phyloP scores from a whole-genome alignment of 2,888 invertebrate genomes.

The Lamellibrachia satsuma region DNA sequence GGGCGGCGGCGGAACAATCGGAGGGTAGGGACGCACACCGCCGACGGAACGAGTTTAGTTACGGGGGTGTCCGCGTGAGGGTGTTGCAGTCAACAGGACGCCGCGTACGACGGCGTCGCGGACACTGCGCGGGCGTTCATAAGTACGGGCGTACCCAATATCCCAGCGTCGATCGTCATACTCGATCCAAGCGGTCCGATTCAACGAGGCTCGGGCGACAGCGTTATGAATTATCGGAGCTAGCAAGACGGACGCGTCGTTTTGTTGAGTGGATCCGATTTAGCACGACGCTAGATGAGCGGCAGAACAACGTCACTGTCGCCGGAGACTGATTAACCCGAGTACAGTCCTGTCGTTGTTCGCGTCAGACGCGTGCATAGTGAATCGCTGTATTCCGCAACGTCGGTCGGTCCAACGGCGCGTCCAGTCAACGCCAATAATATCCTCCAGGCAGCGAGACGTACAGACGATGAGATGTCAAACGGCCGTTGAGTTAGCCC shows the following conservation, averaged over 20 bases:
- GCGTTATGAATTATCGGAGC: not conserved
- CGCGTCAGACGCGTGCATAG: not conserved
- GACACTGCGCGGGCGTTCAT: not conserved
- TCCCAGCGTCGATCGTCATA: conserved; percentile 3
- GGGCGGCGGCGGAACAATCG: not conserved
- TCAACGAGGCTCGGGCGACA: not conserved
- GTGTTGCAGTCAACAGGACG: not conserved
- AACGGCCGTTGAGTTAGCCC: not conserved
- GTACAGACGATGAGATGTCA: not conserved
- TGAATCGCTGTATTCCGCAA: not conserved
- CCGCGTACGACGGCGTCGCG: not conserved
- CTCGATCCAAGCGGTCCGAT: not conserved
- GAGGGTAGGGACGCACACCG: not conserved
- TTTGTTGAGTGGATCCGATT: not conserved
- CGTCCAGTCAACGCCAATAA: not conserved
- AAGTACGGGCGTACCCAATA: not conserved
- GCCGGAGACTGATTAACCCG: not conserved
- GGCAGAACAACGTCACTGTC: not conserved
- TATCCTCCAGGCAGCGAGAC: not conserved
- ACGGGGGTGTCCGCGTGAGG: not conserved
- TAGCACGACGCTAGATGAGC: not conserved
- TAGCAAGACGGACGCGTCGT: not conserved
- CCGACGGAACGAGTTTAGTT: not conserved
- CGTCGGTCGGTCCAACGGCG: not conserved
- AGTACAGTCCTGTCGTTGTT: not conserved